phyloP scores from a whole-genome alignment of 2,888 invertebrate genomes.

The Drosophila limbata region DNA sequence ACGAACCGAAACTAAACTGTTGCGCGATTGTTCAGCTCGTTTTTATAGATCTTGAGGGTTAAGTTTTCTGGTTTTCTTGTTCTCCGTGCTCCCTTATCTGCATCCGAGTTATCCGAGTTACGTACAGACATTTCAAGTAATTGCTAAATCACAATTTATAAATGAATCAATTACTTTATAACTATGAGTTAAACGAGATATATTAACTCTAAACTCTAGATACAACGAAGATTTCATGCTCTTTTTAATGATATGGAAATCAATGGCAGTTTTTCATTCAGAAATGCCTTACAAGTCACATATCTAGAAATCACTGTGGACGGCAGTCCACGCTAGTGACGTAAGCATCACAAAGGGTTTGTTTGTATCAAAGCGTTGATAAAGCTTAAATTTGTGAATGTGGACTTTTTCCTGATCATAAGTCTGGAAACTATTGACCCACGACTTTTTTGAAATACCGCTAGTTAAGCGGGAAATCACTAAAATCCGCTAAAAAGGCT shows the following conservation, averaged over 20 bases:
- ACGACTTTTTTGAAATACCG: no score
- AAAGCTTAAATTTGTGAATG: no score
- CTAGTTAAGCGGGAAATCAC: no score
- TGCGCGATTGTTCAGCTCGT: background rate
- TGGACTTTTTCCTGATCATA: no score
- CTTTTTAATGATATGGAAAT: background rate
- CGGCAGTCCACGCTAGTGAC: no score
- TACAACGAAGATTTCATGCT: background rate
- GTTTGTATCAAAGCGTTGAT: no score
- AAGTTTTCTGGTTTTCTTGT: background rate
- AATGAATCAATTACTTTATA: background rate
- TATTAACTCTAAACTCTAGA: background rate
- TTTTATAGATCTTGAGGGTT: background rate
- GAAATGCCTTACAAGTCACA: no score
- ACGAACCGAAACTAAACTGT: background rate
- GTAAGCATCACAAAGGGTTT: no score
- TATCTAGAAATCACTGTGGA: background rate
- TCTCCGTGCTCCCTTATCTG: no score
- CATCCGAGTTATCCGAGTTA: background rate
- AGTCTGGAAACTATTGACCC: no score
- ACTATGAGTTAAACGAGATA: background rate
- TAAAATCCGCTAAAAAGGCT: no score
- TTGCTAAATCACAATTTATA: background rate
- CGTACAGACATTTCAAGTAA: background rate
- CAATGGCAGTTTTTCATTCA: no score